phyloP scores from a whole-genome alignment of 2,113 vertebrate species.

The Irena cyanogastra region DNA sequence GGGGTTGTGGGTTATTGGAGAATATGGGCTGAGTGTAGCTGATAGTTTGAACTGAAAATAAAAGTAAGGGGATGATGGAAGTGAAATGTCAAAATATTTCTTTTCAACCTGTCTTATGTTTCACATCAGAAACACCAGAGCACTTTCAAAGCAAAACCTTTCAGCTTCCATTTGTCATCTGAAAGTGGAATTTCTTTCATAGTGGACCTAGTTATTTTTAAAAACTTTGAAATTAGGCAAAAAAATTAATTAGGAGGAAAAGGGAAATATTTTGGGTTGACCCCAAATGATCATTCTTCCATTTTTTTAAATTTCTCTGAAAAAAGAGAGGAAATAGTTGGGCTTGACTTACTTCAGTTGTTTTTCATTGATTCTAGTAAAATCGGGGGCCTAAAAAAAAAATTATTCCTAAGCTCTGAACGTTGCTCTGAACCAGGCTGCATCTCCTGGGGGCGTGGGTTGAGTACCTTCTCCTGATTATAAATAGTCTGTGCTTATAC shows the following conservation, averaged over 20 bases:
- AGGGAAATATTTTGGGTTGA: not conserved
- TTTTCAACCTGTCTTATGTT: conserved; percentile 29
- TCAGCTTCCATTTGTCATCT: conserved; percentile 11
- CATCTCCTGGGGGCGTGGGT: not conserved
- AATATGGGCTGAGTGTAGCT: not conserved
- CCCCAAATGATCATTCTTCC: not conserved
- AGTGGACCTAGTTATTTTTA: not conserved
- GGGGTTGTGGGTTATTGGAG: not conserved
- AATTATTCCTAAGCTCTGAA: not conserved
- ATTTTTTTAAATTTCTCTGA: not conserved
- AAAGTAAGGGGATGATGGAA: conserved; percentile 17
- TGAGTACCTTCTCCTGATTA: not conserved
- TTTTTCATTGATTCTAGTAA: not conserved
- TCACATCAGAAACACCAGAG: conserved; percentile 16
- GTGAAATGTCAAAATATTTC: conserved; percentile 40
- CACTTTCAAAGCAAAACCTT: conserved; percentile 20
- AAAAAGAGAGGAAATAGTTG: not conserved
- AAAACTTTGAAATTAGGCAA: not conserved
- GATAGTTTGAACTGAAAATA: conserved; percentile 1
- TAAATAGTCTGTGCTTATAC: not conserved
- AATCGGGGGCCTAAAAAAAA: not conserved
- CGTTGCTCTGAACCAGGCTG: not conserved
- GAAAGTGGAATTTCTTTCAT: not conserved
- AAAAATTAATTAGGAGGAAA: not conserved
- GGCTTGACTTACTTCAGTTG: not conserved